Base-by-base conservation (phyloP, 2,113 vertebrate species). In the Brachyistius frenatus region DNA sequence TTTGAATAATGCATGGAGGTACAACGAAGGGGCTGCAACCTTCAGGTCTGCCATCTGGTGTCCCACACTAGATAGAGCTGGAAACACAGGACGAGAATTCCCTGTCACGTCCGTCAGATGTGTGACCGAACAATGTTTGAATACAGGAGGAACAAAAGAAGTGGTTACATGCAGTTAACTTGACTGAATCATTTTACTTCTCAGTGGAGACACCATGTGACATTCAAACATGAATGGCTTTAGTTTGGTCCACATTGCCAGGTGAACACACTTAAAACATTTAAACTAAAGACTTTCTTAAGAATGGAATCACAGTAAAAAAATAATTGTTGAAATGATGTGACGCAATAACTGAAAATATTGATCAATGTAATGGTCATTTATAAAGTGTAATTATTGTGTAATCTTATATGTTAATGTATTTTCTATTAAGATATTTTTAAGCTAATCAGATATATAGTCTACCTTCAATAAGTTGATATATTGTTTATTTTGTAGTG, bases 1-100 rank as follows among this genome's bases (percentile, higher is more conserved):
- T 86, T 73, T 92, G 86, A 91, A 91, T 92, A 91, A 92, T 91
- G 83, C 74, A 92, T 88, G 86, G 61, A 74, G 33, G 76, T 88
- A 84, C 84, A 83, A 78, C 67, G 35, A 36, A 67, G 65, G 83
- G 85, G 70, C 91, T 84, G 62, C 80, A 92, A 86, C 85, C 85
- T 89, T 91, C 81, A 87, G 73, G 76, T 88, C 81, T 83, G 60
- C 89, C 89, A 90, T 89, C 91, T 91, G 91, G 60, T 76, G 76
- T 83, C 74, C 78, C 74, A 70, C 39, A 52, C 53, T 50, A 35
- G 53, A 67, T 52, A 52, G 33, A 68, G 53, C 57, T 60, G 36
- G 47, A 53, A 74, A 76, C 65, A 58, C 57, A 56, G 54, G 35
- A 66, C 55, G 14, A 85, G 61, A 66, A 58, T 67, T 66, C 49